These are phyloP conservation scores for Andrena bucephala DNA, from an alignment of 2,888 invertebrate genomes.

Conservation along the genomic window DNA sequence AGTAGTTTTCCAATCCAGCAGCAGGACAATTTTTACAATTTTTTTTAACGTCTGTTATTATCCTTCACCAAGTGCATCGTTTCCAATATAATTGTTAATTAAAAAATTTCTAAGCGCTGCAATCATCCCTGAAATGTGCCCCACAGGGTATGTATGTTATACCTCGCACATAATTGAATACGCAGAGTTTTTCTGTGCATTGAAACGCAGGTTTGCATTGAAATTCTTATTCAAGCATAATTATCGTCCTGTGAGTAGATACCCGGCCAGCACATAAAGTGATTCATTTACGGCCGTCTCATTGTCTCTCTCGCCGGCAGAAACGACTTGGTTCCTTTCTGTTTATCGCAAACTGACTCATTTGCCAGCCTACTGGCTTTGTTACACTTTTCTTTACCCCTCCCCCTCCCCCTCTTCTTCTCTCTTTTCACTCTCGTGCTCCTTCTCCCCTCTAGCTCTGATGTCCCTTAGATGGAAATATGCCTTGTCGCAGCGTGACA, in stretches of 20 bases:
- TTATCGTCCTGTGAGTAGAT: slow-evolving; percentile 44
- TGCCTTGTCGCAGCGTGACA: background rate
- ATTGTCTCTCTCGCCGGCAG: slow-evolving; percentile 67
- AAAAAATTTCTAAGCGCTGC: too few relatives aligned
- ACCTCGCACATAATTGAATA: too few relatives aligned
- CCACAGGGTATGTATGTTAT: too few relatives aligned
- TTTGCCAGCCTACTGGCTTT: slow-evolving; percentile 53
- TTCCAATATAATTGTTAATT: too few relatives aligned
- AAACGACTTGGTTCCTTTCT: slow-evolving; percentile 64
- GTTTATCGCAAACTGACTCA: slow-evolving; percentile 79
- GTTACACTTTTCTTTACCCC: slow-evolving; percentile 38
- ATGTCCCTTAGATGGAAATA: slow-evolving; percentile 40
- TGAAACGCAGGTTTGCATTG: background rate
- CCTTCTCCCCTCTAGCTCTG: too few relatives aligned
- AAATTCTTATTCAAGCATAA: slow-evolving; percentile 21
- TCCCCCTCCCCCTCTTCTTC: background rate
- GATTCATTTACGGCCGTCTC: slow-evolving; percentile 68
- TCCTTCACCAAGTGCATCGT: too few relatives aligned
- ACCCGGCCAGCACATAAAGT: slow-evolving; percentile 48
- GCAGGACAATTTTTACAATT: too few relatives aligned
- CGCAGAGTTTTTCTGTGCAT: too few relatives aligned
- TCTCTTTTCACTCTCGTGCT: too few relatives aligned
- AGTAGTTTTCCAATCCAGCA: too few relatives aligned
- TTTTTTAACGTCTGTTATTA: too few relatives aligned
- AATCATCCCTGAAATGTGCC: too few relatives aligned